phyloP scores from a whole-genome alignment of 2,888 invertebrate species.

The Thumatha senex region DNA sequence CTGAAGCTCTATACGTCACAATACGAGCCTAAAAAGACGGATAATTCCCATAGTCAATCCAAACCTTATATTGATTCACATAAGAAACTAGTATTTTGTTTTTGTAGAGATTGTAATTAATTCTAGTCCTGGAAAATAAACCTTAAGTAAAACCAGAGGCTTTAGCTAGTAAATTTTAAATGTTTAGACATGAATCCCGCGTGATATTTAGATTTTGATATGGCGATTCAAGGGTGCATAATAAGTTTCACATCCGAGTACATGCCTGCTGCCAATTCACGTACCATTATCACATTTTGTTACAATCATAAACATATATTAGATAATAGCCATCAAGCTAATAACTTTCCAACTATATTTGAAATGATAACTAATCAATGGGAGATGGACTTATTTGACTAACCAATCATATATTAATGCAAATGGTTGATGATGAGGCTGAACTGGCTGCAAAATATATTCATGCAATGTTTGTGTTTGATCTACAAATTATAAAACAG shows the following conservation, averaged over 20 bases:
- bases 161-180: no score
- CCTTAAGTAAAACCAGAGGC: no score
- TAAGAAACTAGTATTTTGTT: no score
- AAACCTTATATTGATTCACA: no score
- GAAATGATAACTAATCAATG: slow-evolving; percentile 72
- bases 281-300: slow-evolving; percentile 48
- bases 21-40: no score
- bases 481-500: slow-evolving; percentile 1
- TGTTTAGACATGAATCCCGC: no score
- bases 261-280: slow-evolving; percentile 67
- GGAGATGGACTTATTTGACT: slow-evolving; percentile 74
- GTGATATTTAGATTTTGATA: no score
- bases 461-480: slow-evolving; percentile 8
- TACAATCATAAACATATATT: slow-evolving; percentile 48
- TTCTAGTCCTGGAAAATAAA: no score
- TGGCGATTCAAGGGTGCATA: no score
- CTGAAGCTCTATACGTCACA: no score
- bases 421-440: slow-evolving; percentile 33
- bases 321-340: slow-evolving; percentile 69
- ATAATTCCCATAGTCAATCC: no score
- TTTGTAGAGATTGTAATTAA: no score
- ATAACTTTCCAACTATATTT: slow-evolving; percentile 75
- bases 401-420: slow-evolving; percentile 57
- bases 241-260: slow-evolving; percentile 33
- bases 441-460: slow-evolving; percentile 22